Percentiles rank a stretch among this genome's conserved stretches.
Evolutionary conservation across 2,888 invertebrate genomes (phyloP).

Genomic region (Parnassius orleans): DNA sequence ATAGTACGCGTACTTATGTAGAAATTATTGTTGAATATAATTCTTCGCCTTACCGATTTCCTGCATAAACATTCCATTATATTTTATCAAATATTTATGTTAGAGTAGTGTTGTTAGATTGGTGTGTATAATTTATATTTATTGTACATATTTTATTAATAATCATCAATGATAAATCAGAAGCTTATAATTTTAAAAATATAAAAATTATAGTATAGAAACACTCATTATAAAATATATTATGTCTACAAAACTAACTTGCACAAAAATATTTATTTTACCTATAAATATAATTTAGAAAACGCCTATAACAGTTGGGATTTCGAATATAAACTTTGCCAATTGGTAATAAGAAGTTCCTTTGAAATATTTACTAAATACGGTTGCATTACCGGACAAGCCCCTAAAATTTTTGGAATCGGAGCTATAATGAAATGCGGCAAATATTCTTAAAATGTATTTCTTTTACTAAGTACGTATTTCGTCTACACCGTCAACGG

Average conservation of each 20-base stretch:
- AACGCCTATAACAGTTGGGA: too few relatives aligned
- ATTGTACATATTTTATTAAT: too few relatives aligned
- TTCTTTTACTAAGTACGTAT: too few relatives aligned
- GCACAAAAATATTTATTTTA: conserved; percentile 22
- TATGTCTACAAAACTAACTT: conserved; percentile 1
- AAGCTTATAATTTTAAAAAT: background rate
- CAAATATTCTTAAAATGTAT: too few relatives aligned
- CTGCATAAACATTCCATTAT: conserved; percentile 59
- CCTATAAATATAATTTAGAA: too few relatives aligned
- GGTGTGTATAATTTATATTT: background rate
- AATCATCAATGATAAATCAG: background rate
- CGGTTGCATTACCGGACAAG: too few relatives aligned
- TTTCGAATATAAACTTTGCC: too few relatives aligned
- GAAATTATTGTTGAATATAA: conserved; percentile 39
- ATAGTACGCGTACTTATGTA: conserved; percentile 51
- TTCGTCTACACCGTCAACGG: too few relatives aligned
- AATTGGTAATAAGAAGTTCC: conserved; percentile 12
- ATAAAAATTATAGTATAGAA: background rate
- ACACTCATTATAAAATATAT: background rate
- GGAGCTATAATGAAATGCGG: too few relatives aligned
- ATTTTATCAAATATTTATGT: conserved; percentile 30
- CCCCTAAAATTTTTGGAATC: too few relatives aligned
- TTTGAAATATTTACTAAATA: conserved; percentile 3
- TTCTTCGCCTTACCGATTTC: conserved; percentile 47
- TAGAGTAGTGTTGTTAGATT: conserved; percentile 1